Conservation (phyloP, 2,113 vertebrate genomes). For the Proterorhinus semilunaris region DNA sequence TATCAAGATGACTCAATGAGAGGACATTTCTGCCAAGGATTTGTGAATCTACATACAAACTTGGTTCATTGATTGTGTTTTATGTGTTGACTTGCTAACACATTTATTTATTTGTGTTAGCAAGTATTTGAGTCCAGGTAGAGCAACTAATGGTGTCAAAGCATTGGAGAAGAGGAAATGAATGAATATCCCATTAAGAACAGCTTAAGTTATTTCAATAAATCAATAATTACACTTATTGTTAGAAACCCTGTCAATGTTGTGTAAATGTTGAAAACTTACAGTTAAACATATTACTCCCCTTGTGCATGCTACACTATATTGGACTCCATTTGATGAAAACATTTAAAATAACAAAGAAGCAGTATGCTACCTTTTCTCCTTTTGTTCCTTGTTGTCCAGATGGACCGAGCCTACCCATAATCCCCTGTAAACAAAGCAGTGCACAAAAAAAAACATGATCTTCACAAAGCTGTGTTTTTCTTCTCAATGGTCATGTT, state of each 20-base stretch:
- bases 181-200: too few species aligned
- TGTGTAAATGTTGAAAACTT: too few species aligned
- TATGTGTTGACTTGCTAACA: background rate
- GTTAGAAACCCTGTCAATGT: too few species aligned
- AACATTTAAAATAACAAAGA: background rate
- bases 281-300: background rate
- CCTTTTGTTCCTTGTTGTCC: slow-evolving; percentile 76
- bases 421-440: slow-evolving; percentile 80
- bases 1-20: too few species aligned
- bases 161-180: too few species aligned
- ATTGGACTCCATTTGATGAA: background rate
- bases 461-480: background rate
- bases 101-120: too few species aligned
- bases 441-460: slow-evolving; percentile 3
- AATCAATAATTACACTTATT: too few species aligned
- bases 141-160: too few species aligned
- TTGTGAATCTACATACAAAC: background rate
- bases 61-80: background rate
- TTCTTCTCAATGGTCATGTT: slow-evolving; percentile 1
- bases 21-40: background rate
- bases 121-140: background rate
- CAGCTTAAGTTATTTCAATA: too few species aligned
- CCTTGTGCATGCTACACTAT: background rate
- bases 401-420: slow-evolving; percentile 86
- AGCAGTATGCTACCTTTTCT: slow-evolving; percentile 19